Evolutionary conservation across 2,797 vertebrate genomes (phyloP), one percentile per base, ranked within the genome.

Genomic region (Pygocentrus nattereri): DNA sequence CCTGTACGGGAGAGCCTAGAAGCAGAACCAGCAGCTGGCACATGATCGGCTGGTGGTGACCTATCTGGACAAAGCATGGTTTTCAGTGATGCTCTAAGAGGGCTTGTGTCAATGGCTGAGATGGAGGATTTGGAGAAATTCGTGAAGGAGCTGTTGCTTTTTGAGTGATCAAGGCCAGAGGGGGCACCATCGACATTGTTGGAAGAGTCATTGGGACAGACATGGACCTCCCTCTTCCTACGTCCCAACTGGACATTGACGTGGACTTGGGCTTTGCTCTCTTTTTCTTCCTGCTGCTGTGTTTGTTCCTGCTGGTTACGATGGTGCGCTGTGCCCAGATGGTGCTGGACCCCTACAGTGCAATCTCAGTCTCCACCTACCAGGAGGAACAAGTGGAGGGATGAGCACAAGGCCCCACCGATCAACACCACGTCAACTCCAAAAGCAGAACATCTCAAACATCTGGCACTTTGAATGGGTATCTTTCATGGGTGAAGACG

Each of bases 281-380:
- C 18, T 94, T 95, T 84, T 96, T 95, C 86, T 89, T 96, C 72
- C 88, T 87, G 71, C 85, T 95, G 49, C 94, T 95, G 44, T 94
- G 94, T 75, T 88, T 94, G 75, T 95, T 96, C 81, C 85, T 96
- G 81, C 18, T 95, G 81, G 90, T 87, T 81, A 93, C 93, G 19
- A 90, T 95, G 15, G 85, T 95, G 30, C 93, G 94, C 77, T 96
- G 95, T 23, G 92, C 89, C 83, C 92, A 94, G 78, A 92, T 95
- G 88, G 95, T 95, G 38, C 84, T 95, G 38, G 93, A 96, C 79
- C 95, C 95, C 2, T 96, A 95, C 91, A 94, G 93, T 0, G 86
- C 90, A 0, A 76, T 95, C 71, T 92, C 94, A 23, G 90, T 89
- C 12, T 85, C 85, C 0, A 88, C 87, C 5, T 94, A 94, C 82